These are phyloP conservation scores for Mastigias papua DNA, from an alignment of 30 jellyfish, hydroid and myxozoan species.

Conservation along the genomic window DNA sequence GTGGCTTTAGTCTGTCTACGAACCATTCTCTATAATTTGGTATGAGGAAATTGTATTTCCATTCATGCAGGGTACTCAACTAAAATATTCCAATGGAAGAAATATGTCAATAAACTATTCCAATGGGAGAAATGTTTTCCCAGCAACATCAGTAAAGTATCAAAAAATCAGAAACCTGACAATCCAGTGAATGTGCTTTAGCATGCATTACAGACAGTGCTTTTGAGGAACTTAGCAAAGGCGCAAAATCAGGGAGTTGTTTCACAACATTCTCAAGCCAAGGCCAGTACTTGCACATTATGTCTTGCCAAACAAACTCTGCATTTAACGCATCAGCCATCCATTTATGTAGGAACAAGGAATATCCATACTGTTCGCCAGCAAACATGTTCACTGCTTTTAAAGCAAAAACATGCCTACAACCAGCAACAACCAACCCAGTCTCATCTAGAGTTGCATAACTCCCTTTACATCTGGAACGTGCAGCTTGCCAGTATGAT, in stretches of 20 bases:
- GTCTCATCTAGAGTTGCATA: conserved; percentile 46
- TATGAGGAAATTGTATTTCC: too few species aligned
- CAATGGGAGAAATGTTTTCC: too few species aligned
- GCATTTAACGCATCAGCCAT: conserved; percentile 11
- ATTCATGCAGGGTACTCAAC: too few species aligned
- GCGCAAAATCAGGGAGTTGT: conserved; percentile 40
- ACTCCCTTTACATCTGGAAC: conserved; percentile 21
- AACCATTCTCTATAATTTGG: too few species aligned
- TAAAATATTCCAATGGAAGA: too few species aligned
- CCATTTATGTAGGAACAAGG: conserved; percentile 41
- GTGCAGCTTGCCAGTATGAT: conserved; percentile 60
- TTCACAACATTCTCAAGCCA: conserved; percentile 28
- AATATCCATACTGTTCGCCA: conserved; percentile 72
- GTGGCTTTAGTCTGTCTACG: too few species aligned
- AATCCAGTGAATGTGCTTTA: conserved; percentile 52
- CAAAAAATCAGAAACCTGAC: too few species aligned
- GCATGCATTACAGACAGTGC: conserved; percentile 67
- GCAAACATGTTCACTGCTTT: conserved; percentile 69
- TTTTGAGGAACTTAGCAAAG: conserved; percentile 23
- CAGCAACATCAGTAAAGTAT: too few species aligned
- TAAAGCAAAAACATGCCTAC: conserved; percentile 54
- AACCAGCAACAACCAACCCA: conserved; percentile 62
- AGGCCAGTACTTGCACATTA: conserved; percentile 74
- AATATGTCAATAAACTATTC: too few species aligned
- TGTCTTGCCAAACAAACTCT: conserved; percentile 51